Conservation (phyloP, 1,140 invertebrate species). For the Leucophenga varia region DNA sequence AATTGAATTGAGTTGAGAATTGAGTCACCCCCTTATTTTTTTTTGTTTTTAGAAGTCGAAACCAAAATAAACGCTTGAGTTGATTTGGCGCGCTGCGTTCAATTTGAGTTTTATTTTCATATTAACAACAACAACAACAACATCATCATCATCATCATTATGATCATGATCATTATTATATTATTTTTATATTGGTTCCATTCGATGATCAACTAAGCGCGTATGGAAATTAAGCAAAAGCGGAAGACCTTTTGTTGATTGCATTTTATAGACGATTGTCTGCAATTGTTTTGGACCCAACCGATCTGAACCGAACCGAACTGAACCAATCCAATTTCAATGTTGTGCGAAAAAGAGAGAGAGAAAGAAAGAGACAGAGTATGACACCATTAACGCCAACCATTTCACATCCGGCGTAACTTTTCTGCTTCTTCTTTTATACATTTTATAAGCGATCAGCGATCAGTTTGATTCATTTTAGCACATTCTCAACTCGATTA, state of each 20-base stretch:
- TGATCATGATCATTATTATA: background rate
- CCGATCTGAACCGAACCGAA: conserved; percentile 1
- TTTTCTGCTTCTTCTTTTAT: too few species aligned
- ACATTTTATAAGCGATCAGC: too few species aligned
- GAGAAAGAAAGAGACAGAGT: too few species aligned
- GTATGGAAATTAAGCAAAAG: too few species aligned
- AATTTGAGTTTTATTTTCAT: too few species aligned
- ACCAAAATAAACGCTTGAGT: too few species aligned
- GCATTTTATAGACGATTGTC: conserved; percentile 11
- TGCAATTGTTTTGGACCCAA: background rate
- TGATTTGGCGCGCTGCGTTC: too few species aligned
- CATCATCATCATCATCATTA: conserved; percentile 13
- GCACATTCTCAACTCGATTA: conserved; percentile 31
- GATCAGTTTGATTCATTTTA: too few species aligned
- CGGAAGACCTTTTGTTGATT: conserved; percentile 21
- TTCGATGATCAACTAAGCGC: conserved; percentile 49
- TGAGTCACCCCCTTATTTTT: too few species aligned
- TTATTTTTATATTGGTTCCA: conserved; percentile 55
- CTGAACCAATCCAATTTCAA: too few species aligned
- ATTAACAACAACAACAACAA: conserved; percentile 15
- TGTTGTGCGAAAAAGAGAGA: too few species aligned
- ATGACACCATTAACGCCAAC: conserved; percentile 50
- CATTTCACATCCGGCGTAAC: conserved; percentile 39
- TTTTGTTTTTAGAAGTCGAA: too few species aligned
- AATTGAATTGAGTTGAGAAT: background rate